Conservation (phyloP, 2,888 invertebrate species). For the Campaea margaritaria region DNA sequence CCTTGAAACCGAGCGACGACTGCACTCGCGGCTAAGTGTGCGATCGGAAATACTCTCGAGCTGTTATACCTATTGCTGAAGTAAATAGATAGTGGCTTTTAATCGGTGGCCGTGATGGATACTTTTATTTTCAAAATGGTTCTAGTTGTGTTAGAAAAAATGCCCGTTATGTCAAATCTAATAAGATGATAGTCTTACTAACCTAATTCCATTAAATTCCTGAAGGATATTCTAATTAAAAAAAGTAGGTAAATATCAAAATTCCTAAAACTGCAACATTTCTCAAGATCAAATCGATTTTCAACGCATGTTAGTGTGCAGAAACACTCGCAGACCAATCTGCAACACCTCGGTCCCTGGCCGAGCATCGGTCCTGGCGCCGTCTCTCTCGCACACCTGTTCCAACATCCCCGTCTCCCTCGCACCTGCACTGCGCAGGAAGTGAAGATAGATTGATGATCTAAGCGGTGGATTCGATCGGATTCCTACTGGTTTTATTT, state of each 20-base stretch:
- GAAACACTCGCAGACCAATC: slow-evolving; percentile 44
- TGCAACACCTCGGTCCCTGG: slow-evolving; percentile 52
- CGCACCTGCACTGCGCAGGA: slow-evolving; percentile 67
- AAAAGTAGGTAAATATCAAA: neutral
- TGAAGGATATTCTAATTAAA: neutral
- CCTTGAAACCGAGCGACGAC: slow-evolving; percentile 82
- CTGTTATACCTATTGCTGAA: slow-evolving; percentile 24
- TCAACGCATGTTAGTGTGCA: neutral
- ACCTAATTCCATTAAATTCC: neutral
- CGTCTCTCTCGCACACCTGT: slow-evolving; percentile 43
- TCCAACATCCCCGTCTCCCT: slow-evolving; percentile 47
- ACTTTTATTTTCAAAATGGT: neutral
- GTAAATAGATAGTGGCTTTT: slow-evolving; percentile 14
- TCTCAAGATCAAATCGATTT: neutral
- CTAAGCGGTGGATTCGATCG: slow-evolving; percentile 54
- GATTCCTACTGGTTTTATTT: slow-evolving; percentile 25
- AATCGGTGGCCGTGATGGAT: slow-evolving; percentile 37
- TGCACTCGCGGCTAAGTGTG: slow-evolving; percentile 67
- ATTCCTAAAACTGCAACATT: no score
- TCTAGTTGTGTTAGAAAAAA: neutral
- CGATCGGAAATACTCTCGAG: slow-evolving; percentile 55
- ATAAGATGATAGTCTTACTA: neutral
- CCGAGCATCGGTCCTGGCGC: slow-evolving; percentile 4
- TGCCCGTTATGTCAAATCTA: neutral
- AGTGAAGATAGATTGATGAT: slow-evolving; percentile 76